Percentiles rank a stretch among this genome's conserved stretches.
phyloP scores from a whole-genome alignment of 2,888 invertebrate genomes.

The Coronaproctus castanopsis region DNA sequence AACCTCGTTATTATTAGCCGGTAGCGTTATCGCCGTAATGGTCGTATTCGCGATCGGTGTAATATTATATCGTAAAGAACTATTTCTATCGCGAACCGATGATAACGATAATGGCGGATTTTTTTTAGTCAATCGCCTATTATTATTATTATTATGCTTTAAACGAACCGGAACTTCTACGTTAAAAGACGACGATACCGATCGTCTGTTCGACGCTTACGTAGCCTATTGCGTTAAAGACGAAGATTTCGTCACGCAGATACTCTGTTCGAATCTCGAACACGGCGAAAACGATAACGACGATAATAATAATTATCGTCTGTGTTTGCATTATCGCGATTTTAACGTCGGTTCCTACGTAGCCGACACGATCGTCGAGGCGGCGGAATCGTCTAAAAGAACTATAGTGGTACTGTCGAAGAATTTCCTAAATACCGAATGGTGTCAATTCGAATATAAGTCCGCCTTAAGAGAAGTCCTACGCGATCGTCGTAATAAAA shows the following conservation, averaged over 20 bases:
- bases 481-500: slow-evolving; percentile 48
- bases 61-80: slow-evolving; percentile 55
- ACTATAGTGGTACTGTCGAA: slow-evolving; percentile 77
- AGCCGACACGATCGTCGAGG: slow-evolving; percentile 78
- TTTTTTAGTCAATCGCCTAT: too few species aligned
- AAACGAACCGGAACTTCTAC: slow-evolving; percentile 42
- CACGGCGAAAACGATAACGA: slow-evolving; percentile 45
- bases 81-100: slow-evolving; percentile 57
- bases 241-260: slow-evolving; percentile 73
- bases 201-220: slow-evolving; percentile 83
- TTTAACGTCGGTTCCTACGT: slow-evolving; percentile 73
- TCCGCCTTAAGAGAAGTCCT: slow-evolving; percentile 77
- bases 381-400: slow-evolving; percentile 72
- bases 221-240: slow-evolving; percentile 86
- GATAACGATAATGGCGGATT: slow-evolving; percentile 49
- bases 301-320: slow-evolving; percentile 36
- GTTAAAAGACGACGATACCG: slow-evolving; percentile 22
- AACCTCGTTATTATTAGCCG: slow-evolving; percentile 53
- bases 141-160: slow-evolving; percentile 50
- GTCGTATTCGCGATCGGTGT: slow-evolving; percentile 16
- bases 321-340: slow-evolving; percentile 81
- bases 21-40: slow-evolving; percentile 50
- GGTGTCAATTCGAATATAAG: slow-evolving; percentile 88
- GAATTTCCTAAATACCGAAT: slow-evolving; percentile 85
- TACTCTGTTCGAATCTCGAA: slow-evolving; percentile 71